Conservation (phyloP, 1,140 invertebrate genomes). For the Megalonaias nervosa region DNA sequence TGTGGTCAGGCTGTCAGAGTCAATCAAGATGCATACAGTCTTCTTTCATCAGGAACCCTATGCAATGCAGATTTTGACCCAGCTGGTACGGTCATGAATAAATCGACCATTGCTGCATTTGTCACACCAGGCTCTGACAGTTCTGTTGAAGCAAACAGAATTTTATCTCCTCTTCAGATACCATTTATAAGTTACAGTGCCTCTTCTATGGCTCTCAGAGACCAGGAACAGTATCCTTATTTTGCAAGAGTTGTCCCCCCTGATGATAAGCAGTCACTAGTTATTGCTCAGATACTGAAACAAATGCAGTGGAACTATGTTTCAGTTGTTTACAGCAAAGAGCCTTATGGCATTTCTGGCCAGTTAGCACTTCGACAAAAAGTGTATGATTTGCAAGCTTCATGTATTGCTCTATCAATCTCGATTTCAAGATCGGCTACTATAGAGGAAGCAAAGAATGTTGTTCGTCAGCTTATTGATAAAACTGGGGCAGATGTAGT, state of each 20-base stretch:
- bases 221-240: constrained; percentile 82
- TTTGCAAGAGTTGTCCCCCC: constrained; percentile 86
- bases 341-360: constrained; percentile 71
- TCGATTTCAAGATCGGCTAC: constrained; percentile 15
- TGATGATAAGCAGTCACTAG: constrained; percentile 83
- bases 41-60: constrained; percentile 62
- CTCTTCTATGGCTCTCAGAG: constrained; percentile 80
- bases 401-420: constrained; percentile 35
- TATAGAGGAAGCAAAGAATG: constrained; percentile 27
- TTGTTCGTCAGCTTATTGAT: constrained; percentile 33
- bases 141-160: constrained; percentile 52
- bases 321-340: constrained; percentile 77
- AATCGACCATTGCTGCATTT: constrained; percentile 55
- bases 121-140: constrained; percentile 55
- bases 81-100: constrained; percentile 24
- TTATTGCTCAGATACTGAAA: constrained; percentile 80
- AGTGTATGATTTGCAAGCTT: constrained; percentile 28
- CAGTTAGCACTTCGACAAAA: constrained; percentile 26
- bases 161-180: constrained; percentile 49
- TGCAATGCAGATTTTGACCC: constrained; percentile 50
- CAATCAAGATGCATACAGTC: constrained; percentile 65
- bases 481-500: constrained; percentile 47
- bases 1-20: constrained; percentile 59
- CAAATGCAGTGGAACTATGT: constrained; percentile 86
- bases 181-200: constrained; percentile 81